A percentile compares a stretch with the other conserved stretches of the same genome.
These are phyloP conservation scores for Brachionus sp. DNA, from an alignment of 1,140 invertebrate genomes.

Conservation along the genomic window DNA sequence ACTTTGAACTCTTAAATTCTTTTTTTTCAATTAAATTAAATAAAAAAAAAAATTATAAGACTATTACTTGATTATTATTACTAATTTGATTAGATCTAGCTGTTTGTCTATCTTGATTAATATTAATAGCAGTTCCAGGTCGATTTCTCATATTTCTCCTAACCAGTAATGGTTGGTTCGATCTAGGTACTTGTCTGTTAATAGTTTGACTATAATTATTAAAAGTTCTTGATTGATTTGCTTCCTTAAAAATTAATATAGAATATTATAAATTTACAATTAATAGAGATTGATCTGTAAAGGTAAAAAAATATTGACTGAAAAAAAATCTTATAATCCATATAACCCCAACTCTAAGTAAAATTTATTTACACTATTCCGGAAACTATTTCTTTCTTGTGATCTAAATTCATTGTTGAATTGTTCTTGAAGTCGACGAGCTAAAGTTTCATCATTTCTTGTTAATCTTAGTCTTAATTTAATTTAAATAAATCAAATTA, in stretches of 20 bases:
- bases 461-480: background rate
- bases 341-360: too few species aligned
- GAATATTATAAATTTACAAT: too few species aligned
- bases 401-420: background rate
- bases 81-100: background rate
- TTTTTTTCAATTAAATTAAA: background rate
- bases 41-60: background rate
- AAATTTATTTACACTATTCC: background rate
- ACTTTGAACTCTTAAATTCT: background rate
- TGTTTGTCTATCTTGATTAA: background rate
- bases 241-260: too few species aligned
- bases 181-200: too few species aligned
- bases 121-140: background rate
- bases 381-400: background rate
- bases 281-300: too few species aligned
- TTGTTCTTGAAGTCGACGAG: background rate
- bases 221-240: too few species aligned
- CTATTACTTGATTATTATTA: background rate
- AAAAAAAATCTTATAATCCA: too few species aligned
- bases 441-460: background rate
- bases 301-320: background rate
- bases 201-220: too few species aligned
- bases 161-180: too few species aligned
- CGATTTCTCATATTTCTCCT: too few species aligned
- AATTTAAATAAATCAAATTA: background rate